A percentile compares a stretch with the other conserved stretches of the same genome.
These are phyloP conservation scores for Parnassius mnemosyne DNA, from an alignment of 2,888 invertebrate species.

Conservation along the genomic window DNA sequence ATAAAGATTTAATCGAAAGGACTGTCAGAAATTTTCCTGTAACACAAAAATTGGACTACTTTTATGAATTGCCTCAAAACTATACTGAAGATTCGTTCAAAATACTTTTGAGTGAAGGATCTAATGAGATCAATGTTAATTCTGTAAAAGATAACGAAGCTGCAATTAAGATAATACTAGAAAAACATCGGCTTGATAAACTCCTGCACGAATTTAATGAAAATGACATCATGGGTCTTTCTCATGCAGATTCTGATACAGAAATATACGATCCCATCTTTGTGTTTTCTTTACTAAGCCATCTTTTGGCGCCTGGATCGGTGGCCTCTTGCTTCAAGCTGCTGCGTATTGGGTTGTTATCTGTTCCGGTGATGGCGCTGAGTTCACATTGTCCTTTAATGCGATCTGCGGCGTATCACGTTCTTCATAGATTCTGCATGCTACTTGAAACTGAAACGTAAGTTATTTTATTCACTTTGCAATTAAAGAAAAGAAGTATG, in stretches of 20 bases:
- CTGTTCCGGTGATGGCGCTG: slow-evolving; percentile 85
- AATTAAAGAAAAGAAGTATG: no score
- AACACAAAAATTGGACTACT: slow-evolving; percentile 77
- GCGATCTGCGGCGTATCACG: slow-evolving; percentile 87
- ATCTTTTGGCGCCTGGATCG: slow-evolving; percentile 87
- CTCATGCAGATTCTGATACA: slow-evolving; percentile 48
- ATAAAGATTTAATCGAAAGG: slow-evolving; percentile 81
- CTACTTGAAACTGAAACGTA: slow-evolving; percentile 87
- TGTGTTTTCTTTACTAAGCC: slow-evolving; percentile 87
- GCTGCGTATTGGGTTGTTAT: slow-evolving; percentile 85
- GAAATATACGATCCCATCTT: slow-evolving; percentile 91
- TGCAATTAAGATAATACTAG: slow-evolving; percentile 40
- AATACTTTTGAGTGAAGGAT: slow-evolving; percentile 42
- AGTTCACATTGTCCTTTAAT: slow-evolving; percentile 84
- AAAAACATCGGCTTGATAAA: slow-evolving; percentile 45
- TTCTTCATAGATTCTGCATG: slow-evolving; percentile 86
- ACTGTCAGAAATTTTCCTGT: slow-evolving; percentile 88
- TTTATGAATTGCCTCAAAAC: slow-evolving; percentile 53
- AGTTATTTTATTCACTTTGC: slow-evolving; percentile 37
- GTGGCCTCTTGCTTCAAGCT: slow-evolving; percentile 86
- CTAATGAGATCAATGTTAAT: slow-evolving; percentile 44
- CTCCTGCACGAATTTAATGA: slow-evolving; percentile 38
- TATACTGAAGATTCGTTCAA: slow-evolving; percentile 33
- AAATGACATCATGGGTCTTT: slow-evolving; percentile 43
- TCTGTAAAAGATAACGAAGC: slow-evolving; percentile 47